Evolutionary conservation across 2,888 invertebrate genomes (phyloP).

Genomic region (Lasioglossum oenotherae): DNA sequence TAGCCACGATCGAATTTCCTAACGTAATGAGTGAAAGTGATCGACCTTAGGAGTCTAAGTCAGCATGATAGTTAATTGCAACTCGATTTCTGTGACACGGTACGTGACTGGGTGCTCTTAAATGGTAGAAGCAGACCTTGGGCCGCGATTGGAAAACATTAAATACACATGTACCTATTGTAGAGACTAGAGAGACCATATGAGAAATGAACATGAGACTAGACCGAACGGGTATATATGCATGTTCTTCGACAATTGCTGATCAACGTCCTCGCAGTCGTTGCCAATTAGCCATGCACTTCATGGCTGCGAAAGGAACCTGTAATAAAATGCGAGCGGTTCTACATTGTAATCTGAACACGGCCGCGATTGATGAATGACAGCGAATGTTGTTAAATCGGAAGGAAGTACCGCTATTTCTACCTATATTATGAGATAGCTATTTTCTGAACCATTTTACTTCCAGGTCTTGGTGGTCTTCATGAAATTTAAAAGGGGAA

Average conservation of each 20-base stretch:
- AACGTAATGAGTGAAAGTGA: constrained; percentile 79
- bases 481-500: too few species aligned
- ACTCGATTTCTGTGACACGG: constrained; percentile 65
- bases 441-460: background rate
- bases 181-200: constrained; percentile 17
- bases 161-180: constrained; percentile 48
- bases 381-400: background rate
- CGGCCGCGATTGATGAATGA: background rate
- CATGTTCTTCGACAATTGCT: constrained; percentile 12
- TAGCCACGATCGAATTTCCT: constrained; percentile 54
- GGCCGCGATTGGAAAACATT: constrained; percentile 65
- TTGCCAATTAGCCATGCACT: constrained; percentile 36
- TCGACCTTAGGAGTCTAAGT: constrained; percentile 75
- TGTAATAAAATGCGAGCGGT: constrained; percentile 18
- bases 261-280: constrained; percentile 32
- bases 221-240: background rate
- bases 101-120: constrained; percentile 54
- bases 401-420: background rate
- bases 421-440: background rate
- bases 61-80: constrained; percentile 66
- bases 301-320: background rate
- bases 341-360: background rate
- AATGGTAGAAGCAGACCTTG: constrained; percentile 72
- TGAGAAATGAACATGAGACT: constrained; percentile 9
- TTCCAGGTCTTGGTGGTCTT: background rate